These are phyloP conservation scores for Achroia grisella DNA, from an alignment of 1,140 invertebrate genomes.

Conservation along the genomic window DNA sequence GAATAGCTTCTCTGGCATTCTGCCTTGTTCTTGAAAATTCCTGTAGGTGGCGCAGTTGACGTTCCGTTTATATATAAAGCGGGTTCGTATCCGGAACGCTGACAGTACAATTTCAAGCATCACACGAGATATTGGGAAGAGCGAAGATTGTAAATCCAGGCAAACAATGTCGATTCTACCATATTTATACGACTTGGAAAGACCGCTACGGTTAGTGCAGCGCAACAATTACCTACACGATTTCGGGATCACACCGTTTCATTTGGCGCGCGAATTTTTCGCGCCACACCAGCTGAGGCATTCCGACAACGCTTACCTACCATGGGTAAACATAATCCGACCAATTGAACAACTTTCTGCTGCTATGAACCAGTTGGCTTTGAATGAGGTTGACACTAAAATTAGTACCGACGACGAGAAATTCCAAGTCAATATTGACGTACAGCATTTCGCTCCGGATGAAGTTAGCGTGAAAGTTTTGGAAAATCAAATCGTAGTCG, in stretches of 20 bases:
- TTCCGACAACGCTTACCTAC: slow-evolving; percentile 25
- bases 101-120: too few species aligned
- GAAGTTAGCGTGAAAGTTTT: slow-evolving; percentile 88
- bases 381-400: slow-evolving; percentile 25
- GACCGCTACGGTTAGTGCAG: slow-evolving; percentile 31
- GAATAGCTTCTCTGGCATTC: slow-evolving; percentile 5
- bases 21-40: slow-evolving; percentile 29
- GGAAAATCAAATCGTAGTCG: slow-evolving; percentile 79
- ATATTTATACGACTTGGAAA: slow-evolving; percentile 37
- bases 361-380: slow-evolving; percentile 32
- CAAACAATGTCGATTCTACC: slow-evolving; percentile 46
- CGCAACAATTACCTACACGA: slow-evolving; percentile 30
- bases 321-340: slow-evolving; percentile 30
- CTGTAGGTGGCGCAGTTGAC: slow-evolving; percentile 26
- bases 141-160: background rate
- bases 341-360: slow-evolving; percentile 41
- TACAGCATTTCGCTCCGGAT: slow-evolving; percentile 88
- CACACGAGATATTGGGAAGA: background rate
- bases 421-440: slow-evolving; percentile 84
- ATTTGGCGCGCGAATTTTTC: slow-evolving; percentile 30
- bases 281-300: slow-evolving; percentile 15
- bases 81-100: background rate
- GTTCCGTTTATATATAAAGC: slow-evolving; percentile 36
- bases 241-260: slow-evolving; percentile 18
- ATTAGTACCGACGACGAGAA: slow-evolving; percentile 44